Conservation (phyloP, 2,113 vertebrate genomes). For the Catharus fuscescens region DNA sequence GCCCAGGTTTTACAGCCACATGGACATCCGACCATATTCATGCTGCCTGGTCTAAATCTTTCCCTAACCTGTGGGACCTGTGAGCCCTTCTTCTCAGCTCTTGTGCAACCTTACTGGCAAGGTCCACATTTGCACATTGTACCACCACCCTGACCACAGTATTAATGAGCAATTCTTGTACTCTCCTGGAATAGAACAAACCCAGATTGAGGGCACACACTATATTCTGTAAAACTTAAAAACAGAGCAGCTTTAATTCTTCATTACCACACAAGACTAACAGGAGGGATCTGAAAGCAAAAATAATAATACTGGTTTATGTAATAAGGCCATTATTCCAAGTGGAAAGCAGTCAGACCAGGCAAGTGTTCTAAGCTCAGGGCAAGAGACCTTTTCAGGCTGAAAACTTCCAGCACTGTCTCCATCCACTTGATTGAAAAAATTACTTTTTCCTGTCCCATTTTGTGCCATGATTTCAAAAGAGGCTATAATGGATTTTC, state of each 20-base stretch:
- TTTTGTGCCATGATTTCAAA: neutral
- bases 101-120: neutral
- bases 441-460: neutral
- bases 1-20: fast-evolving
- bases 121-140: fast-evolving
- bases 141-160: neutral
- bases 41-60: neutral
- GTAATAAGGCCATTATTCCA: neutral
- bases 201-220: neutral
- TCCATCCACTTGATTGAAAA: neutral
- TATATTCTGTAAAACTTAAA: neutral
- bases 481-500: neutral
- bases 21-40: neutral
- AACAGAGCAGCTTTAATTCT: neutral
- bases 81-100: neutral
- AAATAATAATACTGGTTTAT: neutral
- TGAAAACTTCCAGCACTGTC: neutral
- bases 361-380: neutral
- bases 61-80: neutral
- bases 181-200: neutral
- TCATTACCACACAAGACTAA: neutral
- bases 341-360: neutral
- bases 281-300: neutral
- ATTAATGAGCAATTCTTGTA: too few relatives aligned
- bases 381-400: neutral